These are phyloP conservation scores for Dicaeum eximium DNA, from an alignment of 2,113 vertebrate genomes.

Conservation along the genomic window DNA sequence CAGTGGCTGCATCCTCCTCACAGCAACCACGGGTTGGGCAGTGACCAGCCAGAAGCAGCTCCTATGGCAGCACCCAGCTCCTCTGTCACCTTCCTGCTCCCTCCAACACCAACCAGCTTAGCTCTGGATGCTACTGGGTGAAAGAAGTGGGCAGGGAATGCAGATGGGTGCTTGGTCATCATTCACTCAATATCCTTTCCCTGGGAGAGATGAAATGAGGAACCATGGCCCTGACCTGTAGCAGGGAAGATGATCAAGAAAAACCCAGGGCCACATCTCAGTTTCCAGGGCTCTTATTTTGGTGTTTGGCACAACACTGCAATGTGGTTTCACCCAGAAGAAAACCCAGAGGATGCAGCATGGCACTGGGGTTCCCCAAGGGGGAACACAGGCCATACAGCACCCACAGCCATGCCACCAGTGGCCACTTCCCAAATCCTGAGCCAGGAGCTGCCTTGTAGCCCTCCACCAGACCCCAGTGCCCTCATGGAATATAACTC, in stretches of 20 bases:
- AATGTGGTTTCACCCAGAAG: neutral
- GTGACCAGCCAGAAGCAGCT: neutral
- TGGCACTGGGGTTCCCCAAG: rapidly evolving
- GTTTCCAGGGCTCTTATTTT: neutral
- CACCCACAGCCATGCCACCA: neutral
- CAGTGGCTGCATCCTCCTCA: neutral
- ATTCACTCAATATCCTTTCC: neutral
- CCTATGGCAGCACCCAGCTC: neutral
- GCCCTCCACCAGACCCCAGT: neutral
- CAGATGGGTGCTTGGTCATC: neutral
- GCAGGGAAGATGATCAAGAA: neutral
- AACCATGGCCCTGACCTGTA: neutral
- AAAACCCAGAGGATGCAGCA: neutral
- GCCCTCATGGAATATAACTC: neutral
- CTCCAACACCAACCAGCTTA: neutral
- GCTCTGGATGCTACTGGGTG: neutral
- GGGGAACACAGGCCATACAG: neutral
- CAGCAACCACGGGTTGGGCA: neutral
- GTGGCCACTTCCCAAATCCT: neutral
- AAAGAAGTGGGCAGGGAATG: neutral
- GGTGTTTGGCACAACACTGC: conserved; percentile 24
- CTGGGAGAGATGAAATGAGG: neutral
- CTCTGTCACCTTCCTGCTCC: neutral
- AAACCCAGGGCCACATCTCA: neutral
- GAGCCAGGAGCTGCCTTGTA: neutral